A percentile compares a stretch with the other conserved stretches of the same genome.
phyloP scores from a whole-genome alignment of 2,113 vertebrate species.

The Oreochromis aureus region DNA sequence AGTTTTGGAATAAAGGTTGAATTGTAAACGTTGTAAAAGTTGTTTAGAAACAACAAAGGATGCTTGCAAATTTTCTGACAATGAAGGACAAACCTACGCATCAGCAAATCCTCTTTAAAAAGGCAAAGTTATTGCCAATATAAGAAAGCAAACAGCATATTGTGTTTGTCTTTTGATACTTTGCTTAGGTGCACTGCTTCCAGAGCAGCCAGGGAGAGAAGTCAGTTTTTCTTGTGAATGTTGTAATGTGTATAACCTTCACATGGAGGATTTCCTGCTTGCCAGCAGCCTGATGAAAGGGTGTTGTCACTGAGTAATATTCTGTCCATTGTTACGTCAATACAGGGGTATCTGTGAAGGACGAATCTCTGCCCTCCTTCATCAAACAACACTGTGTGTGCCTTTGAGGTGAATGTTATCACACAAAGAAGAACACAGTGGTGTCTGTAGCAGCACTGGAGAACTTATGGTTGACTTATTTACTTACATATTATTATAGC shows the following conservation, averaged over 20 bases:
- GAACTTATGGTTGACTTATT: background rate
- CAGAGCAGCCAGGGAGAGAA: background rate
- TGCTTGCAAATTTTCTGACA: background rate
- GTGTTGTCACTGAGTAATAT: slow-evolving; percentile 24
- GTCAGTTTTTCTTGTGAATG: background rate
- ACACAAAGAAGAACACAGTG: background rate
- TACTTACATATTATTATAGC: background rate
- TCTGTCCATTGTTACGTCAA: slow-evolving; percentile 15
- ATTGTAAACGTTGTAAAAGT: no score
- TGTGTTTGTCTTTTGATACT: background rate
- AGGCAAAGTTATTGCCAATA: background rate
- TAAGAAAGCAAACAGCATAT: background rate
- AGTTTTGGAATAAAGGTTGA: no score
- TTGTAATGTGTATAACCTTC: slow-evolving; percentile 10
- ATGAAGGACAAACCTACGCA: background rate
- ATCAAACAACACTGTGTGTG: background rate
- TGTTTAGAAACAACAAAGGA: background rate
- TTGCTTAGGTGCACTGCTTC: background rate
- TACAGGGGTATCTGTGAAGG: background rate
- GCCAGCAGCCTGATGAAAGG: slow-evolving; percentile 19
- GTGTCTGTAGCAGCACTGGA: background rate
- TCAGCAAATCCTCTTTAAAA: background rate
- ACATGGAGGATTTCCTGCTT: slow-evolving; percentile 11
- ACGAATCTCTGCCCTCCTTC: background rate
- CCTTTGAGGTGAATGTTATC: background rate